phyloP scores from a whole-genome alignment of 2,888 invertebrate genomes.

The Cephus runcator region DNA sequence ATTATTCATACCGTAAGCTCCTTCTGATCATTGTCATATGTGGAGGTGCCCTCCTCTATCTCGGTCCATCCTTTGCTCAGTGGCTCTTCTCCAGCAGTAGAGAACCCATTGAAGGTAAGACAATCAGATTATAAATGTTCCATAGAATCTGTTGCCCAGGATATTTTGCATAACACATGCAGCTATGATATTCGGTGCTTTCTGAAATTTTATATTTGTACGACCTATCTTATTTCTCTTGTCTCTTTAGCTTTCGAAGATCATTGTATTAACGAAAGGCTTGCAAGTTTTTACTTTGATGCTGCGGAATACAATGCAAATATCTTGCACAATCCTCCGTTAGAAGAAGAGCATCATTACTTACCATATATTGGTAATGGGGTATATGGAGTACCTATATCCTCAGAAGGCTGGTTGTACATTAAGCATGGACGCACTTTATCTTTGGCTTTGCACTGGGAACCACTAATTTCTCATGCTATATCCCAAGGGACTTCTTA shows the following conservation, averaged over 20 bases:
- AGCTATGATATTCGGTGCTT: background rate
- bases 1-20: conserved; percentile 57
- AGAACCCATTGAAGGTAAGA: conserved; percentile 62
- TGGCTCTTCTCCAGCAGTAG: conserved; percentile 70
- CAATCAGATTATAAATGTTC: background rate
- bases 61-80: conserved; percentile 74
- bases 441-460: conserved; percentile 74
- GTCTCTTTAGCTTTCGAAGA: conserved; percentile 66
- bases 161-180: background rate
- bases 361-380: conserved; percentile 84
- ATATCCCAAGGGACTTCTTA: conserved; percentile 69
- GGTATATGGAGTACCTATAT: conserved; percentile 74
- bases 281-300: conserved; percentile 72
- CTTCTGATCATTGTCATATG: conserved; percentile 48
- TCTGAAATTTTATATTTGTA: background rate
- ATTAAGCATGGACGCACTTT: conserved; percentile 76
- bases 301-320: conserved; percentile 76
- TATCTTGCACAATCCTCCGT: conserved; percentile 71
- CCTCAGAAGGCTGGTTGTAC: conserved; percentile 73
- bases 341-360: conserved; percentile 70
- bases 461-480: conserved; percentile 71
- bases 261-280: conserved; percentile 74
- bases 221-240: background rate
- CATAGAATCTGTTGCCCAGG: background rate
- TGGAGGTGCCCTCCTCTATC: conserved; percentile 69